Evolutionary conservation across 2,797 vertebrate genomes (phyloP).

Genomic region (Lepidocolaptes lacrymiger): DNA sequence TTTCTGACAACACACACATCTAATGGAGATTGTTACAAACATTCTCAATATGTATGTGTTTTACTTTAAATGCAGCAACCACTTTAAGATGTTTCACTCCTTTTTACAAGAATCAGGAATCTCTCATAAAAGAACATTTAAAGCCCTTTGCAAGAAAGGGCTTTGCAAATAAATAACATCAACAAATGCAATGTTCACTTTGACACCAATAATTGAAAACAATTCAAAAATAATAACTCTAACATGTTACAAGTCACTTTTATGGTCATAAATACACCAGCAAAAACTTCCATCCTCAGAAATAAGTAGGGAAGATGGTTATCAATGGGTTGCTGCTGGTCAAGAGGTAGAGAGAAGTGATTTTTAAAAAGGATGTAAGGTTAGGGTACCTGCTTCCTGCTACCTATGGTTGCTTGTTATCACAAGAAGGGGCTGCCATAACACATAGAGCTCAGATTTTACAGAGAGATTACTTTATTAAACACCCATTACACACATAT

Average conservation of each 20-base stretch:
- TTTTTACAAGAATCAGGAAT: background rate
- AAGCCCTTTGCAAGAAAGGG: background rate
- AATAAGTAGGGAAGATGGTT: background rate
- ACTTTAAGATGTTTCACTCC: background rate
- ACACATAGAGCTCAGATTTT: background rate
- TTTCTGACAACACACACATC: background rate
- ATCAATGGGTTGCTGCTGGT: rapidly evolving
- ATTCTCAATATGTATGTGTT: background rate
- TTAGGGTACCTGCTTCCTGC: background rate
- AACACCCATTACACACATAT: background rate
- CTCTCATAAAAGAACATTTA: background rate
- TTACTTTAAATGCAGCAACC: background rate
- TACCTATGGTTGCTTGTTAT: background rate
- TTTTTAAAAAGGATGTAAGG: background rate
- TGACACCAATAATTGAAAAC: background rate
- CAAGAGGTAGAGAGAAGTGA: background rate
- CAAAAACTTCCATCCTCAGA: background rate
- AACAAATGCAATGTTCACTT: background rate
- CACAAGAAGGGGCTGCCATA: background rate
- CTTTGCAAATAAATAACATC: background rate
- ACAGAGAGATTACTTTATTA: background rate
- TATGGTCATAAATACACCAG: background rate
- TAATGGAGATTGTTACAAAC: background rate
- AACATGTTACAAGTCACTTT: background rate
- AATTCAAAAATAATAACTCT: background rate